Evolutionary conservation across 2,113 vertebrate species (phyloP).

Genomic region (Burhinus oedicnemus): DNA sequence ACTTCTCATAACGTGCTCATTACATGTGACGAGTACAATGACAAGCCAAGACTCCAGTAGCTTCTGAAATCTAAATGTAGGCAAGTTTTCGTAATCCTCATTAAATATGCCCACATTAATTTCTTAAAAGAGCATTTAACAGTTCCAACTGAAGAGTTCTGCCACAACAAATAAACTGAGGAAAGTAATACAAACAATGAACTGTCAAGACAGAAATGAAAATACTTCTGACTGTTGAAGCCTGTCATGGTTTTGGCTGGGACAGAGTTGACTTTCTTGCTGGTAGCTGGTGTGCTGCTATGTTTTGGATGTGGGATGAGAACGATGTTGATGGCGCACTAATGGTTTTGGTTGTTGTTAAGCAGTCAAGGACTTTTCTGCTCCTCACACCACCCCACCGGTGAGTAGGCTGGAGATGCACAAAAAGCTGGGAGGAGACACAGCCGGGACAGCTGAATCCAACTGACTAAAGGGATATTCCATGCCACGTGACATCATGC

Average conservation of each 20-base stretch:
- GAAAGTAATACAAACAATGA: background rate
- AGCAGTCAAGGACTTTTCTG: background rate
- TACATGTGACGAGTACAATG: background rate
- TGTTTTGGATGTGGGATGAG: background rate
- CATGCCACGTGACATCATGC: background rate
- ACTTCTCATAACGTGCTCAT: background rate
- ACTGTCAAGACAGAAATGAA: background rate
- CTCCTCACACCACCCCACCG: background rate
- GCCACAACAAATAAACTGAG: background rate
- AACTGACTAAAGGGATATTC: background rate
- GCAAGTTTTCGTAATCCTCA: background rate
- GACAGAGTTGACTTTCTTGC: background rate
- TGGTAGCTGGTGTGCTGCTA: background rate
- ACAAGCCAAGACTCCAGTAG: background rate
- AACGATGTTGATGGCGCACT: background rate
- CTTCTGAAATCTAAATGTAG: background rate
- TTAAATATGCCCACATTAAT: background rate
- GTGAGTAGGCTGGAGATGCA: background rate
- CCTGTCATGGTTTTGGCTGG: background rate
- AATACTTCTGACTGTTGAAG: background rate
- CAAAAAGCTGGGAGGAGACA: background rate
- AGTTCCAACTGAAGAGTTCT: background rate
- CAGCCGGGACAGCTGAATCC: background rate
- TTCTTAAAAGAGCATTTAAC: background rate
- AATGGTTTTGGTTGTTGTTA: background rate